A percentile compares a stretch with the other conserved stretches of the same genome.
Evolutionary conservation across 2,797 vertebrate species (phyloP).

Genomic region (Esox masquinongy): DNA sequence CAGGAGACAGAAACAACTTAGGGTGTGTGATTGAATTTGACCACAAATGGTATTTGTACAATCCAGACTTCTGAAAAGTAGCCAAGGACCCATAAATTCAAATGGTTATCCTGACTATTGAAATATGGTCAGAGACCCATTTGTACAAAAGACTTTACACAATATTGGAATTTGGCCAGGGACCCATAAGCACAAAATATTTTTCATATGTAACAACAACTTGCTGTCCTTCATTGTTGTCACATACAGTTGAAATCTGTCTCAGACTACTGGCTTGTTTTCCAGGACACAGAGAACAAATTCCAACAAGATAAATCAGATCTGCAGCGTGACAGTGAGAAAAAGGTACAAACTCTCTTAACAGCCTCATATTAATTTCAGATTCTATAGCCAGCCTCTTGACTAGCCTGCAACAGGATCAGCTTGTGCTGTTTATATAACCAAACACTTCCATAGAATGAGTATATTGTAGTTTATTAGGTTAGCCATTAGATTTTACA

Average conservation of each 20-base stretch:
- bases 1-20: slow-evolving; percentile 77
- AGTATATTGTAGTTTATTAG: too few relatives aligned
- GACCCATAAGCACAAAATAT: background rate
- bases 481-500: too few relatives aligned
- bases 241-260: background rate
- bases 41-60: background rate
- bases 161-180: too few relatives aligned
- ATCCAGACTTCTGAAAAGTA: too few relatives aligned
- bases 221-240: background rate
- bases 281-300: slow-evolving; percentile 84
- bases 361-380: background rate
- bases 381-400: background rate
- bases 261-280: slow-evolving; percentile 7
- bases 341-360: slow-evolving; percentile 77
- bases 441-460: too few relatives aligned
- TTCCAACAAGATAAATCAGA: slow-evolving; percentile 82
- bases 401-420: too few relatives aligned
- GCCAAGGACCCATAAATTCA: too few relatives aligned
- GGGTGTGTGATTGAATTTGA: slow-evolving; percentile 51
- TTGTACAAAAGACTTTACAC: background rate
- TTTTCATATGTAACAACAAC: background rate
- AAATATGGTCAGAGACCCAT: background rate
- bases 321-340: slow-evolving; percentile 78
- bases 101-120: too few relatives aligned
- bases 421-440: too few relatives aligned